Evolutionary conservation across 2,113 vertebrate species (phyloP).

Genomic region (Leptobrachium ailaonicum): DNA sequence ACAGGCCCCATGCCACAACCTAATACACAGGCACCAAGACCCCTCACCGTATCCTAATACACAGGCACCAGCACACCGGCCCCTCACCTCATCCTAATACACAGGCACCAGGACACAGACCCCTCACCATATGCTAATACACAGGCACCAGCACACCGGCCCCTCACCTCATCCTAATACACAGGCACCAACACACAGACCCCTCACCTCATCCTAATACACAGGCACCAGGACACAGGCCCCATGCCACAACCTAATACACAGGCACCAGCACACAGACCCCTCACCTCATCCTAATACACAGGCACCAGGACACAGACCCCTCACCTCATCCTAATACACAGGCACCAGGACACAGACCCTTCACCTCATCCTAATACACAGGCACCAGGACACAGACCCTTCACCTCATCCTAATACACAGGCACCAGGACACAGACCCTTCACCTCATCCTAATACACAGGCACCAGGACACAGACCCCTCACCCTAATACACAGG

Average conservation of each 20-base stretch:
- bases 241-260: no score
- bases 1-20: no score
- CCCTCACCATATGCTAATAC: neutral
- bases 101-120: neutral
- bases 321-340: neutral
- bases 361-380: neutral
- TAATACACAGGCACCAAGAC: no score
- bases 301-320: neutral
- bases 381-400: neutral
- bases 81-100: neutral
- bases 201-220: no score
- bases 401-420: neutral
- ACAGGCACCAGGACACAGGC: neutral
- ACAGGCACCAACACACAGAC: neutral
- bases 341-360: neutral
- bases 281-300: neutral
- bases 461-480: neutral
- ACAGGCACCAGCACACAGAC: neutral
- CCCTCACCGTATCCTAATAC: constrained; percentile 6
- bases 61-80: neutral
- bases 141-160: neutral
- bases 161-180: neutral
- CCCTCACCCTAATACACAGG: neutral
- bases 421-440: neutral
- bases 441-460: neutral